phyloP scores from a whole-genome alignment of 2,888 invertebrate species.

The Dusona sp. region DNA sequence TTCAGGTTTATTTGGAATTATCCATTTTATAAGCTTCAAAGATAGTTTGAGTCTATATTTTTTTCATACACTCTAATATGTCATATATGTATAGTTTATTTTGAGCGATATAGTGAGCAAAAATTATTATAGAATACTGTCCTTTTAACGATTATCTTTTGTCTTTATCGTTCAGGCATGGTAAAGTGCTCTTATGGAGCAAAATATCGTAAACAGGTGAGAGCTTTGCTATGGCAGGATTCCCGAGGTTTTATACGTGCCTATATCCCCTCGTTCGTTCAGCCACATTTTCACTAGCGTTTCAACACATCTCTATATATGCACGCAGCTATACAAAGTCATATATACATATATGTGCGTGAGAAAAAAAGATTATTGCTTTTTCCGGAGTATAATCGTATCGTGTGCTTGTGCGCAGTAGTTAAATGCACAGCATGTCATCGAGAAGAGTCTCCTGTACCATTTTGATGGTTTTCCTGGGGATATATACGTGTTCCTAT shows the following conservation, averaged over 20 bases:
- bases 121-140: conserved; percentile 10
- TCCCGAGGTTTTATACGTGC: conserved; percentile 31
- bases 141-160: conserved; percentile 30
- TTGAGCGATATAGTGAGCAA: background rate
- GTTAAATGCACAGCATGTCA: conserved; percentile 47
- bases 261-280: conserved; percentile 16
- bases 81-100: background rate
- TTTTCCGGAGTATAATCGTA: conserved; percentile 42
- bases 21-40: background rate
- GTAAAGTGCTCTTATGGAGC: conserved; percentile 12
- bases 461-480: conserved; percentile 25
- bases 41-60: background rate
- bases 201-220: conserved; percentile 42
- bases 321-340: background rate
- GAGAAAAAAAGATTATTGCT: conserved; percentile 42
- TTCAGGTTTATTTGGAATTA: background rate
- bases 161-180: conserved; percentile 26
- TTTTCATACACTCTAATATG: background rate
- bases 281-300: background rate
- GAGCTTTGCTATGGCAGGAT: conserved; percentile 22
- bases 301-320: conserved; percentile 1
- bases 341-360: background rate
- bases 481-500: background rate
- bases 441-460: conserved; percentile 35
- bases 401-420: conserved; percentile 41